Conservation (phyloP, 2,888 invertebrate genomes). For the Apoda limacodes region DNA sequence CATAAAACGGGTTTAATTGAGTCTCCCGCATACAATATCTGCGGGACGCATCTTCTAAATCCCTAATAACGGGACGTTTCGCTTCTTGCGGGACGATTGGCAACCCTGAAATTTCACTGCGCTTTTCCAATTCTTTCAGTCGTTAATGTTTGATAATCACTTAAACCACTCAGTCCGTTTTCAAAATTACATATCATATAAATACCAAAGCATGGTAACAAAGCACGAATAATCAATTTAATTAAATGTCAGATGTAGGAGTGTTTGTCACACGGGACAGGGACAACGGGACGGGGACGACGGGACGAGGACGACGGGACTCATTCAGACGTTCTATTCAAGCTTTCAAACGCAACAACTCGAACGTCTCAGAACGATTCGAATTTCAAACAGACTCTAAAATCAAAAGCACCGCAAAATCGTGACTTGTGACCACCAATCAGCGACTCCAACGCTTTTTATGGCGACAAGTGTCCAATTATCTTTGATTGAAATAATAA, state of each 20-base stretch:
- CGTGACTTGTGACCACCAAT: constrained; percentile 34
- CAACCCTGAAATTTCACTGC: too few relatives aligned
- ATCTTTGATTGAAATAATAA: constrained; percentile 62
- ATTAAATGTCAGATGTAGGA: constrained; percentile 27
- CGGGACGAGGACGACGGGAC: constrained; percentile 18
- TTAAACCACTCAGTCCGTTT: neutral
- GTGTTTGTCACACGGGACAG: constrained; percentile 5
- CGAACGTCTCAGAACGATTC: constrained; percentile 26
- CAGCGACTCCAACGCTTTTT: constrained; percentile 39
- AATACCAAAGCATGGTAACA: neutral
- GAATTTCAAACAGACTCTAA: constrained; percentile 35
- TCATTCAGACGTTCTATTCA: constrained; percentile 21
- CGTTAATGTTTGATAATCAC: too few relatives aligned
- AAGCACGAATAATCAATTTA: constrained; percentile 32
- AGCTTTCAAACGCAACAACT: neutral
- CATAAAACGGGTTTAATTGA: too few relatives aligned
- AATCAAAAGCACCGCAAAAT: constrained; percentile 39
- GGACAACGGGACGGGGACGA: constrained; percentile 22
- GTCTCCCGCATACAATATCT: too few relatives aligned
- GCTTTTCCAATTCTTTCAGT: too few relatives aligned
- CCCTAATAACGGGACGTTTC: too few relatives aligned
- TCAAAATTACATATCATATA: neutral
- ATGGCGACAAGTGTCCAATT: constrained; percentile 59
- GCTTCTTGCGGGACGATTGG: too few relatives aligned
- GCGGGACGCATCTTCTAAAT: too few relatives aligned